These are phyloP conservation scores for Hemicrepidius hirtus DNA, from an alignment of 2,888 invertebrate species.

Conservation along the genomic window DNA sequence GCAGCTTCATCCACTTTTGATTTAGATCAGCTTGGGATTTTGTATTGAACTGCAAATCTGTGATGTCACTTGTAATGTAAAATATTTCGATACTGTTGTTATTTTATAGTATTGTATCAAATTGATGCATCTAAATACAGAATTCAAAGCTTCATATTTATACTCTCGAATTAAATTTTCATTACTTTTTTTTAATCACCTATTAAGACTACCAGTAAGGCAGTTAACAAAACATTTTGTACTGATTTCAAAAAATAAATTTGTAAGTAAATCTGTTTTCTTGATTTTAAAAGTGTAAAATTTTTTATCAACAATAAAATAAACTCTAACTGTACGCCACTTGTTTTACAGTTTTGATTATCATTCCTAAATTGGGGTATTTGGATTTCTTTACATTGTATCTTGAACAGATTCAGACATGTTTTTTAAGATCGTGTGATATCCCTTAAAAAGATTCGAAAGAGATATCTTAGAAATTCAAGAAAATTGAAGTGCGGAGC, in stretches of 20 bases:
- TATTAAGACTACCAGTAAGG: slow-evolving; percentile 4
- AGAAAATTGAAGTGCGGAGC: too few relatives aligned
- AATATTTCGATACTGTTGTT: slow-evolving; percentile 69
- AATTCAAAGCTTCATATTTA: slow-evolving; percentile 64
- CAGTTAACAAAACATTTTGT: slow-evolving; percentile 30
- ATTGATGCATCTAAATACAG: slow-evolving; percentile 64
- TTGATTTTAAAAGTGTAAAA: too few relatives aligned
- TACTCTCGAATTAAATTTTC: slow-evolving; percentile 40
- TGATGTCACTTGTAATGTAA: slow-evolving; percentile 67
- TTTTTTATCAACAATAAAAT: too few relatives aligned
- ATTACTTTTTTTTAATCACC: slow-evolving; percentile 21
- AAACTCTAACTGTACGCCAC: too few relatives aligned
- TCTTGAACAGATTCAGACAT: too few relatives aligned
- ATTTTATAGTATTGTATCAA: slow-evolving; percentile 67
- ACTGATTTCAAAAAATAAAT: slow-evolving; percentile 31
- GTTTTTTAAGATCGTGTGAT: too few relatives aligned
- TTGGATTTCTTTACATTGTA: too few relatives aligned
- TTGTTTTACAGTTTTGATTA: too few relatives aligned
- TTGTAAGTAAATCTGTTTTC: slow-evolving; percentile 18
- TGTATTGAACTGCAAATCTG: slow-evolving; percentile 67
- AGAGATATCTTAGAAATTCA: too few relatives aligned
- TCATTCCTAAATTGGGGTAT: too few relatives aligned
- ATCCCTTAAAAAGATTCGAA: too few relatives aligned
- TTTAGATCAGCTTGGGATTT: slow-evolving; percentile 63
- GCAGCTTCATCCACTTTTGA: slow-evolving; percentile 43